phyloP scores from a whole-genome alignment of 2,797 vertebrate species.

The Microcaecilia unicolor region DNA sequence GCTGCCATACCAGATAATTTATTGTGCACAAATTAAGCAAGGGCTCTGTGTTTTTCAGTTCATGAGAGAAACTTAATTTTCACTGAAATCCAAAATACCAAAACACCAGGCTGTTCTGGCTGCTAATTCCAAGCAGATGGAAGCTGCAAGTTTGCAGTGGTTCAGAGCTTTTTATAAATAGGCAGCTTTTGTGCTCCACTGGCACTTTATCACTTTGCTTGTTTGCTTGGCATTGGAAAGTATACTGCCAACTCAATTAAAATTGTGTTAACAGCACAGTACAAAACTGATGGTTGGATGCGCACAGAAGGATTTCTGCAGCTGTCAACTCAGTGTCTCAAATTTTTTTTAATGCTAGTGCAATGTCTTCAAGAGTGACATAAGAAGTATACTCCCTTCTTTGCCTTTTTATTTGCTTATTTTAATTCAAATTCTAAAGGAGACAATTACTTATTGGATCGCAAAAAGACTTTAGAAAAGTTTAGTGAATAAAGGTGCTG shows the following conservation, averaged over 20 bases:
- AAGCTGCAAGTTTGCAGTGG: slow-evolving; percentile 13
- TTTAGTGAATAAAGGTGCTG: too few relatives aligned
- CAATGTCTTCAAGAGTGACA: too few relatives aligned
- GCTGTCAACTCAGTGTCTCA: slow-evolving; percentile 12
- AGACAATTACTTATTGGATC: too few relatives aligned
- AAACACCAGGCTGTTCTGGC: slow-evolving; percentile 13
- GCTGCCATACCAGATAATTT: too few relatives aligned
- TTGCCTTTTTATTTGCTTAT: too few relatives aligned
- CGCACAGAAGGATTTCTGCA: slow-evolving; percentile 15
- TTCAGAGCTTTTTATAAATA: slow-evolving; percentile 11
- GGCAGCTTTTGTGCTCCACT: slow-evolving; percentile 13
- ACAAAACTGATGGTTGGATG: slow-evolving; percentile 7
- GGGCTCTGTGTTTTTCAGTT: slow-evolving; percentile 10
- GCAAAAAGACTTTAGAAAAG: too few relatives aligned
- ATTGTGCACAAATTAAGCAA: too few relatives aligned
- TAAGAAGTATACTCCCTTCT: too few relatives aligned
- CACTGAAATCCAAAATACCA: slow-evolving; percentile 8
- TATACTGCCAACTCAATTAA: slow-evolving; percentile 12
- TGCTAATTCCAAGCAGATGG: slow-evolving; percentile 16
- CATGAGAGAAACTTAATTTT: not conserved
- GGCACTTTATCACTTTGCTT: not conserved
- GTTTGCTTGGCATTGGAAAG: not conserved
- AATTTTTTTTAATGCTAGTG: too few relatives aligned
- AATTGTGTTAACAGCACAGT: slow-evolving; percentile 1
- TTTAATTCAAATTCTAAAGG: too few relatives aligned